Conservation (phyloP, 2,113 vertebrate species). For the Rhodinocichla rosea region DNA sequence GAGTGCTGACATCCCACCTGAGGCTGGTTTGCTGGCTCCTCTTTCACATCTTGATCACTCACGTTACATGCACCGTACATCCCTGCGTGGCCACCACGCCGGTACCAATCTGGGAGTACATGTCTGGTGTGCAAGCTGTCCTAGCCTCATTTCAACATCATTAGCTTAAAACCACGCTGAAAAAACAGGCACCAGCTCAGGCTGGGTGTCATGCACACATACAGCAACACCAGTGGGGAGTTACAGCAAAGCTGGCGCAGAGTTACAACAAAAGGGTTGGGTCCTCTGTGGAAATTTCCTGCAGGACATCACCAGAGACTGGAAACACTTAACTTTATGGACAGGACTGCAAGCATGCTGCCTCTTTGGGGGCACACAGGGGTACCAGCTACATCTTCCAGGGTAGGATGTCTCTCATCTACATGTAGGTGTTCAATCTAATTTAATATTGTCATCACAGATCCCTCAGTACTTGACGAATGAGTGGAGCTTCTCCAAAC, state of each 20-base stretch:
- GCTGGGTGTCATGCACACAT: neutral
- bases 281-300: neutral
- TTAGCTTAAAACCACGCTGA: slow-evolving; percentile 22
- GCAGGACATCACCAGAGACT: neutral
- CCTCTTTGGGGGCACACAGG: neutral
- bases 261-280: neutral
- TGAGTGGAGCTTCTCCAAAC: accelerated
- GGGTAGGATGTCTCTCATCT: neutral
- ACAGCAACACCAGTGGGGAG: neutral
- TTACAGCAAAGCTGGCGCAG: accelerated
- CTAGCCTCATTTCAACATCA: neutral
- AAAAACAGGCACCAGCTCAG: neutral
- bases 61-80: neutral
- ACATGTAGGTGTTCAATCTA: neutral
- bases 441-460: neutral
- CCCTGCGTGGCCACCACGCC: neutral
- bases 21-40: neutral
- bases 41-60: neutral
- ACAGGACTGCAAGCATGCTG: accelerated
- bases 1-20: neutral
- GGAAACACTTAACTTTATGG: neutral
- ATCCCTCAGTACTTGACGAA: neutral
- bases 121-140: neutral
- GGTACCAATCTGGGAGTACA: neutral
- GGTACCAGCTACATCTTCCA: neutral